These are phyloP conservation scores for Chirona hameri DNA, from an alignment of 2,888 invertebrate genomes.

Conservation along the genomic window DNA sequence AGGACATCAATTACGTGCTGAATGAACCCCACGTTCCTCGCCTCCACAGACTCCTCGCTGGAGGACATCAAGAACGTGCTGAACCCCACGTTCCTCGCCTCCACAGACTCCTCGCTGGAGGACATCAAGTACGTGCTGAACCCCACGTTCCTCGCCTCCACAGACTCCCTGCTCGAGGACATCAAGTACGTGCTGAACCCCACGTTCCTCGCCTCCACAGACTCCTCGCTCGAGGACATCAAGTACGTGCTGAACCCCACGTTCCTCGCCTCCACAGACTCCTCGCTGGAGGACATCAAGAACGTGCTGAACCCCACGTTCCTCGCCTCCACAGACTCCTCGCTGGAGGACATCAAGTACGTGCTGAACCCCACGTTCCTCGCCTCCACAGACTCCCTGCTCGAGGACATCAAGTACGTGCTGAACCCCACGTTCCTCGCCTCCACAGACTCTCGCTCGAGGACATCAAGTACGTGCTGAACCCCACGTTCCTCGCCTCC, in stretches of 20 bases:
- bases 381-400: constrained; percentile 73
- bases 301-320: constrained; percentile 98
- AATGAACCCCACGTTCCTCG: constrained; percentile 98
- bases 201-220: constrained; percentile 73
- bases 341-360: constrained; percentile 97
- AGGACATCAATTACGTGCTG: constrained; percentile 97
- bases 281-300: constrained; percentile 95
- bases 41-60: constrained; percentile 75
- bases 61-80: constrained; percentile 98
- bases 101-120: constrained; percentile 85
- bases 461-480: constrained; percentile 96
- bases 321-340: constrained; percentile 71
- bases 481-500: constrained; percentile 84
- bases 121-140: constrained; percentile 98
- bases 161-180: constrained; percentile 93
- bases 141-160: constrained; percentile 78
- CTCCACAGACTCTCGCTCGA: constrained; percentile 80
- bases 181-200: constrained; percentile 98
- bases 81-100: constrained; percentile 88
- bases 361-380: constrained; percentile 96
- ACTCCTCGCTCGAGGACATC: constrained; percentile 95
- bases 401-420: constrained; percentile 98
- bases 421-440: constrained; percentile 94
- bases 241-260: constrained; percentile 98
- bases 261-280: constrained; percentile 73